These are phyloP conservation scores for Lasioglossum lativentre DNA, from an alignment of 2,888 invertebrate genomes.

Conservation along the genomic window DNA sequence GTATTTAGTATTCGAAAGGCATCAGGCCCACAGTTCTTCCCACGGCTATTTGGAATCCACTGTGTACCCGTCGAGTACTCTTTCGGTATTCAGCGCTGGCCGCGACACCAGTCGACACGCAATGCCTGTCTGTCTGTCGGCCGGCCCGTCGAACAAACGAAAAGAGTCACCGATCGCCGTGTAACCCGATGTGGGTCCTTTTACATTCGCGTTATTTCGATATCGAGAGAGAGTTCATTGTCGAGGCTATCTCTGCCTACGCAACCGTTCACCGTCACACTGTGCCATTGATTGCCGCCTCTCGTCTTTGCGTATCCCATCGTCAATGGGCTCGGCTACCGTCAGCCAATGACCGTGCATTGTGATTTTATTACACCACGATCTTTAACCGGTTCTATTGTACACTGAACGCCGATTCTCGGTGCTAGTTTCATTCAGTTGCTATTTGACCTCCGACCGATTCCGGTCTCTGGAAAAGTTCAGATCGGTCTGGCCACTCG, in stretches of 20 bases:
- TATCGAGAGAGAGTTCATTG: not conserved
- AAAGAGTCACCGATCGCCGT: slow-evolving; percentile 44
- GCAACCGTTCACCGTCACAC: not conserved
- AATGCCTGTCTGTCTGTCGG: slow-evolving; percentile 64
- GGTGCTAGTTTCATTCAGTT: not conserved
- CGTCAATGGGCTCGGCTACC: not conserved
- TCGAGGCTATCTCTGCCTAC: not conserved
- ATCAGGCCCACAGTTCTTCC: slow-evolving; percentile 80
- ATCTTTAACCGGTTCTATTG: slow-evolving; percentile 1
- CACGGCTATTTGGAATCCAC: slow-evolving; percentile 83
- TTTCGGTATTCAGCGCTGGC: slow-evolving; percentile 77
- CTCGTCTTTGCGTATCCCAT: not conserved
- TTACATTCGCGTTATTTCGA: not conserved
- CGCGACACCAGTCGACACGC: slow-evolving; percentile 69
- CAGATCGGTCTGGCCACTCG: not conserved
- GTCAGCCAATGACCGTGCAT: not conserved
- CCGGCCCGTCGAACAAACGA: slow-evolving; percentile 40
- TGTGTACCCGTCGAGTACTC: slow-evolving; percentile 63
- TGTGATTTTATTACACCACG: not conserved
- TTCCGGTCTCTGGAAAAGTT: not conserved
- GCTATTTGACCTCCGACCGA: not conserved
- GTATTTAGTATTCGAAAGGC: slow-evolving; percentile 80
- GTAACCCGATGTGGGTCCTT: slow-evolving; percentile 47
- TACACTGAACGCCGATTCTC: not conserved
- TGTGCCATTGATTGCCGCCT: not conserved